Conservation (phyloP, 2,888 invertebrate genomes). For the Drosophila neonasuta region DNA sequence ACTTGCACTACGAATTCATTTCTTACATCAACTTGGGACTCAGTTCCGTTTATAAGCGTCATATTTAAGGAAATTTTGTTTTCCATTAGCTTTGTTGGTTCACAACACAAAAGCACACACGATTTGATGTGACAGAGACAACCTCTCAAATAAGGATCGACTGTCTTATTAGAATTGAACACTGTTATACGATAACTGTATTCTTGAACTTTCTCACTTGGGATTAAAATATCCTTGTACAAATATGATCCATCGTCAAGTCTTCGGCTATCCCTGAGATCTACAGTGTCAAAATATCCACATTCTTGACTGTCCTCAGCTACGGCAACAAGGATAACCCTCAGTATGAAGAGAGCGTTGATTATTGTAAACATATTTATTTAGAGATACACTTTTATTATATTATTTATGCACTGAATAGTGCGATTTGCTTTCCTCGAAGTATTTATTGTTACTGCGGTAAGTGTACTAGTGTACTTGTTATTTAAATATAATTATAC, state of each 20-base stretch:
- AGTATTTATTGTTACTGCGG: conserved; percentile 2
- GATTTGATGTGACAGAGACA: conserved; percentile 68
- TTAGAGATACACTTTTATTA: too few species aligned
- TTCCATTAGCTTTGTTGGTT: neutral
- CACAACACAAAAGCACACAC: conserved; percentile 75
- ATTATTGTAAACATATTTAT: neutral
- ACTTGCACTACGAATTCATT: conserved; percentile 12
- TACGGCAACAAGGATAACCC: neutral
- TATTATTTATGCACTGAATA: neutral
- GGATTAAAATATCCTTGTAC: conserved; percentile 54
- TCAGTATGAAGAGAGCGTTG: neutral
- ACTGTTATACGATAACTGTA: conserved; percentile 29
- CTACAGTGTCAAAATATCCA: conserved; percentile 50
- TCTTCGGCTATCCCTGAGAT: conserved; percentile 37
- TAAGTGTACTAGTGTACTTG: too few species aligned
- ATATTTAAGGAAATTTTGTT: conserved; percentile 9
- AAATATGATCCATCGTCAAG: conserved; percentile 55
- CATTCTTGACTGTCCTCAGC: conserved; percentile 25
- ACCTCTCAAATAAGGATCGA: conserved; percentile 46
- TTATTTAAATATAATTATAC: too few species aligned
- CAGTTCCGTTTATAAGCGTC: conserved; percentile 5
- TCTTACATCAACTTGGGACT: neutral
- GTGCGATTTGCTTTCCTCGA: neutral
- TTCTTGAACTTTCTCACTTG: conserved; percentile 26
- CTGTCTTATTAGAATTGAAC: accelerated